A percentile compares a stretch with the other conserved stretches of the same genome.
phyloP scores from a whole-genome alignment of 2,888 invertebrate species.

The Sinhomidia bicolor region DNA sequence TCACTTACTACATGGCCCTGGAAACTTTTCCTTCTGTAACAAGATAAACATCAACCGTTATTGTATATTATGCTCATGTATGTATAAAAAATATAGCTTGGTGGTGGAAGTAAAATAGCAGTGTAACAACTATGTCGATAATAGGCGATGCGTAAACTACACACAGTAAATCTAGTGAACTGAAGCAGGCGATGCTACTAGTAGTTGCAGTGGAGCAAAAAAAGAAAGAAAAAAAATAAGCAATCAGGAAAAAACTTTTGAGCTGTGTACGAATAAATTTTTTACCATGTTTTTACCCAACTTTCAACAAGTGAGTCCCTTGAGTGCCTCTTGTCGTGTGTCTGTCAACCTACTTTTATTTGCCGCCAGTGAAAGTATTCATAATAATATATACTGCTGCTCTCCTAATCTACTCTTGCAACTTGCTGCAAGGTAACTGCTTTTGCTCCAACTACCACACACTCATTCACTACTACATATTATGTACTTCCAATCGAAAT shows the following conservation, averaged over 20 bases:
- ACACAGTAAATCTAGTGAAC: not conserved
- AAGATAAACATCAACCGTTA: constrained; percentile 10
- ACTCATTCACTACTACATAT: not conserved
- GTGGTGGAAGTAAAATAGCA: not conserved
- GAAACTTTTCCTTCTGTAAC: not conserved
- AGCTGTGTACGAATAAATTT: constrained; percentile 39
- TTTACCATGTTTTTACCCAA: constrained; percentile 48
- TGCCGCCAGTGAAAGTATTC: constrained; percentile 28
- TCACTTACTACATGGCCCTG: not conserved
- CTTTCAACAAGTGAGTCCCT: constrained; percentile 67
- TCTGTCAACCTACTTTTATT: constrained; percentile 58
- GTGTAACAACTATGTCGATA: not conserved
- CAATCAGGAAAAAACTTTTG: constrained; percentile 41
- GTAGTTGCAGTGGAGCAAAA: not conserved
- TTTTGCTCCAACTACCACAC: not conserved
- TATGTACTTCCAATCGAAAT: too few species aligned
- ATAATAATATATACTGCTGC: too few species aligned
- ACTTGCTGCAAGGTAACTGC: not conserved
- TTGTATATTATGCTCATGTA: too few species aligned
- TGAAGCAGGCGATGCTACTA: too few species aligned
- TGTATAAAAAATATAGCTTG: not conserved
- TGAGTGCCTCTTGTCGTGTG: constrained; percentile 59
- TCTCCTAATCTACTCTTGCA: constrained; percentile 4
- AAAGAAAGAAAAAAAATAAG: constrained; percentile 11
- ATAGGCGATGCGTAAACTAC: not conserved